These are phyloP conservation scores for Thymallus thymallus DNA, from an alignment of 2,113 vertebrate species.

Conservation along the genomic window DNA sequence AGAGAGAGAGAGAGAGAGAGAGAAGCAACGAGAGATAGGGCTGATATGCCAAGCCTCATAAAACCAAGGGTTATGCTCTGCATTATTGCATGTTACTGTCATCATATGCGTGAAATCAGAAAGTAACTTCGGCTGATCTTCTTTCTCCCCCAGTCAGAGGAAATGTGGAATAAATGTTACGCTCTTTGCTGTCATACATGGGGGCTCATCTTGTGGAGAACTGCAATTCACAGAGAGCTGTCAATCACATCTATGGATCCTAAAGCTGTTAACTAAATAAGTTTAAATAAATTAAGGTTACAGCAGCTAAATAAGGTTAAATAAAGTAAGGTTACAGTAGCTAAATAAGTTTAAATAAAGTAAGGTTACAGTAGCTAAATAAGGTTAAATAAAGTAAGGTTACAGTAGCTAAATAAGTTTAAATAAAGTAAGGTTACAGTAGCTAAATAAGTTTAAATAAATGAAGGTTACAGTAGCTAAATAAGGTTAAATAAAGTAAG, in stretches of 20 bases:
- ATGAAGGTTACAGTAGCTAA: too few relatives aligned
- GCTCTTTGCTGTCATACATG: too few relatives aligned
- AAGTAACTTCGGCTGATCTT: not conserved
- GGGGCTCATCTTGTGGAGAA: not conserved
- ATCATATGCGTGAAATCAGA: conserved; percentile 1
- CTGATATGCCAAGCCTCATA: not conserved
- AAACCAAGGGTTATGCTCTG: not conserved
- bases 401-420: too few relatives aligned
- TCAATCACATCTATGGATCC: not conserved
- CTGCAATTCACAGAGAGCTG: not conserved
- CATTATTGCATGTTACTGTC: conserved; percentile 21
- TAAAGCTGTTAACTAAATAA: too few relatives aligned
- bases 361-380: too few relatives aligned
- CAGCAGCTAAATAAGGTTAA: not conserved
- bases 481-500: too few relatives aligned
- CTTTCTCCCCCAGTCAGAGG: not conserved
- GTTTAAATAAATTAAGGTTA: too few relatives aligned
- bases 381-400: too few relatives aligned
- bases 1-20: not conserved
- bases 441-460: too few relatives aligned
- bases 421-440: too few relatives aligned
- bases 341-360: too few relatives aligned
- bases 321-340: too few relatives aligned
- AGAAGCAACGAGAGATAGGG: conserved; percentile 8
- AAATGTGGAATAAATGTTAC: not conserved